Percentiles rank a stretch among this genome's conserved stretches.
Conservation (phyloP, 2,113 vertebrate species). For the Pholis gunnellus region DNA sequence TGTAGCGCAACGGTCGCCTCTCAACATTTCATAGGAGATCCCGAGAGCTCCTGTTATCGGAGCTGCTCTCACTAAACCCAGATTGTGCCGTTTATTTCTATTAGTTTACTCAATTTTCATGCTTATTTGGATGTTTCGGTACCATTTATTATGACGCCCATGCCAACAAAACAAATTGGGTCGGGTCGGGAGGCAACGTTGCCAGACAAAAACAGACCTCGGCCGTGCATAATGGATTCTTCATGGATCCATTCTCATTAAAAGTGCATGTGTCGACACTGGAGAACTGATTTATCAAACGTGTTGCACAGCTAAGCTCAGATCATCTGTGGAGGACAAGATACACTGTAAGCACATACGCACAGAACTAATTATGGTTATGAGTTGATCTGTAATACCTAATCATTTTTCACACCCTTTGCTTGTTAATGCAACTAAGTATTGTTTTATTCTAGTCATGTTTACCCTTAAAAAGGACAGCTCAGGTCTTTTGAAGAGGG, state of each 20-base stretch:
- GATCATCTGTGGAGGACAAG: background rate
- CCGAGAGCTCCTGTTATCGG: background rate
- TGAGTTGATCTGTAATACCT: background rate
- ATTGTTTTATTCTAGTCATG: background rate
- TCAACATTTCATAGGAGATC: background rate
- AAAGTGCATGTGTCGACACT: background rate
- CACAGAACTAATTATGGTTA: background rate
- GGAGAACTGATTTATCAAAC: slow-evolving; percentile 20
- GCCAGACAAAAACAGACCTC: slow-evolving; percentile 12
- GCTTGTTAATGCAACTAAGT: background rate
- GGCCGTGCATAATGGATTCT: slow-evolving; percentile 37
- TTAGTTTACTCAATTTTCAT: background rate
- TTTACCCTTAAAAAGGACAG: background rate
- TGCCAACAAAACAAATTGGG: slow-evolving; percentile 11
- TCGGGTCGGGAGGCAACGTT: background rate
- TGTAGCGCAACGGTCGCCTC: background rate
- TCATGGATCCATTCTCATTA: slow-evolving; percentile 15
- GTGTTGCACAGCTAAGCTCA: background rate
- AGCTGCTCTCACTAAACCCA: background rate
- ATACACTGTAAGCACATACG: background rate
- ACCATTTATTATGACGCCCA: background rate
- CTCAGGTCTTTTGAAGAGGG: background rate
- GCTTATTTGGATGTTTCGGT: background rate
- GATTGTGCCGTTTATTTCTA: background rate
- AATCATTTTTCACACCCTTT: background rate